Evolutionary conservation across 2,888 invertebrate genomes (phyloP).

Genomic region (Oithona nana): DNA sequence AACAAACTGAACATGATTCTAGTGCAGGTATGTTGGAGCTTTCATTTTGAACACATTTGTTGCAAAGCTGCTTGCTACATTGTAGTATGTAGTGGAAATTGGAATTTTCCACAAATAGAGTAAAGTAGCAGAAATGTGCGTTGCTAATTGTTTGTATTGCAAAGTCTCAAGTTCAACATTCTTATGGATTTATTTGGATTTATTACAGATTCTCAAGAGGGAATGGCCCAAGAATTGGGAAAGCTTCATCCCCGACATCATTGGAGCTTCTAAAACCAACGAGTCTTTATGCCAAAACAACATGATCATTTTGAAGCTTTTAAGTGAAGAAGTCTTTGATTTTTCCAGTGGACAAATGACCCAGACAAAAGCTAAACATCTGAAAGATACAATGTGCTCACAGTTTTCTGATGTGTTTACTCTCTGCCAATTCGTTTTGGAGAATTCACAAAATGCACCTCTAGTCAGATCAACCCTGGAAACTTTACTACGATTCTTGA

Average conservation of each 20-base stretch:
- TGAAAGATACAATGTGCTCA: slow-evolving; percentile 98
- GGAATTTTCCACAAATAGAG: too few relatives aligned
- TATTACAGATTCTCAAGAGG: slow-evolving; percentile 46
- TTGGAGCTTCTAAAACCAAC: slow-evolving; percentile 95
- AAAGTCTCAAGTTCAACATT: too few relatives aligned
- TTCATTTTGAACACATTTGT: too few relatives aligned
- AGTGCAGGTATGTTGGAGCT: slow-evolving; percentile 71
- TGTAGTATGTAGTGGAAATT: too few relatives aligned
- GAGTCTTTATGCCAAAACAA: slow-evolving; percentile 98
- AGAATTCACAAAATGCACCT: slow-evolving; percentile 90
- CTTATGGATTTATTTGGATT: too few relatives aligned
- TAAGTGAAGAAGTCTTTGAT: slow-evolving; percentile 95
- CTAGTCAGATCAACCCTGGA: slow-evolving; percentile 88
- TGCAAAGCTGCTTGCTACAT: too few relatives aligned
- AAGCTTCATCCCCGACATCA: slow-evolving; percentile 94
- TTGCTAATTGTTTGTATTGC: too few relatives aligned
- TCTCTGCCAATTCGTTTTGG: slow-evolving; percentile 91
- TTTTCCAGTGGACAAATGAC: slow-evolving; percentile 96
- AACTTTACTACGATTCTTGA: slow-evolving; percentile 84
- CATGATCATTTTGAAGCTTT: slow-evolving; percentile 88
- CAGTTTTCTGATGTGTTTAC: slow-evolving; percentile 97
- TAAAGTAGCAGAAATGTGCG: too few relatives aligned
- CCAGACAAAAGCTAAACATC: slow-evolving; percentile 93
- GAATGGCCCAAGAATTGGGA: slow-evolving; percentile 99
- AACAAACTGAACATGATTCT: slow-evolving; percentile 97